Evolutionary conservation across 2,113 vertebrate species (phyloP), one percentile per base, ranked within the genome.

Genomic region (Indicator maculatus): DNA sequence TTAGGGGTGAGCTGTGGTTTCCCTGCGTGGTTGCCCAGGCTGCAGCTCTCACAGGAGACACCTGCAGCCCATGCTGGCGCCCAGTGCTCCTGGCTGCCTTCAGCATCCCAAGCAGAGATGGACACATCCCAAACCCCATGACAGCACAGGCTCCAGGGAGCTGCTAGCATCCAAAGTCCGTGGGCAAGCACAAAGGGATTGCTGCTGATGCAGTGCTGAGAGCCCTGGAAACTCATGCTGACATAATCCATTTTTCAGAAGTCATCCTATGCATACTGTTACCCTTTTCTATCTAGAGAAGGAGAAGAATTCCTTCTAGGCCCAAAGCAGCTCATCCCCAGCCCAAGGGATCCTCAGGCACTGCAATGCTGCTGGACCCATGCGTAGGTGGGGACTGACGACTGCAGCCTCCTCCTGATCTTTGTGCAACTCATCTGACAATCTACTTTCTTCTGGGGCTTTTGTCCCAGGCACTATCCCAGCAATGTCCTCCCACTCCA

Each of bases 271-370:
- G 67, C 56, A 36, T 2, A 11, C 59, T 36, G 64, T 36, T 33
- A 18, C 11, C 87, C 70, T 27, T 64, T 11, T 60, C n/a, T 56
- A 44, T 0, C 19, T 17, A 12, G 3, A 72, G 36, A 10, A 86
- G 78, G 74, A 85, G 17, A 73, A 26, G 52, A 91, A 19, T 65
- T 86, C 92, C 67, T 65, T 12, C 33, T 39, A n/a, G 38, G 60
- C 87, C 88, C 83, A 83, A 78, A 75, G 81, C 81, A 92, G 94
- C 41, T 93, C 53, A 89, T 66, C 87, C 92, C 83, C 88, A 90
- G 71, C 69, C 84, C 63, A 78, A 88, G 79, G 39, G 39, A 85
- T 65, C 61, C 55, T 41, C 44, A 20, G 76, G 63, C 24, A 6
- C 76, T 52, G 70, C 83, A 86, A 14, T 0, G 31, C 94, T 90